A percentile compares a stretch with the other conserved stretches of the same genome.
Conservation (phyloP, 2,888 invertebrate genomes). For the Spatulosminthurus flaviceps region DNA sequence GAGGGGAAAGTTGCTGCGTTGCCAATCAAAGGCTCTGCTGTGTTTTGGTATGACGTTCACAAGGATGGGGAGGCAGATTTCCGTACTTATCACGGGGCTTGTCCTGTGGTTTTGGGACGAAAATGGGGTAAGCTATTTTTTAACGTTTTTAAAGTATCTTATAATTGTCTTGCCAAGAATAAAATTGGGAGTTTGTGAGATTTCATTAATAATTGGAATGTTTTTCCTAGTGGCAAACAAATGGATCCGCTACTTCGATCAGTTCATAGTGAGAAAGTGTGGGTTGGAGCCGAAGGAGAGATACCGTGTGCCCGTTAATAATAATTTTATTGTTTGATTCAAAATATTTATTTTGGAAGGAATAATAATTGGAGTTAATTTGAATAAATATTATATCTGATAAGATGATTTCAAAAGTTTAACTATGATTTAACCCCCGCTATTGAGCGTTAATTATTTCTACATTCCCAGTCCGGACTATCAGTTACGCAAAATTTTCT, state of each 20-base stretch:
- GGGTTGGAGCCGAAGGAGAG: not conserved
- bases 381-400: too few species aligned
- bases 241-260: conserved; percentile 43
- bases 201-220: too few species aligned
- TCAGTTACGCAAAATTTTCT: too few species aligned
- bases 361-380: too few species aligned
- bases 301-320: not conserved
- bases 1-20: conserved; percentile 62
- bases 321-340: not conserved
- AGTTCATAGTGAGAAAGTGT: conserved; percentile 14
- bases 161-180: too few species aligned
- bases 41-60: conserved; percentile 67
- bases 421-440: too few species aligned
- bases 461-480: too few species aligned
- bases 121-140: conserved; percentile 68
- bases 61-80: conserved; percentile 66
- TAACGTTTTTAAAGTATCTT: conserved; percentile 18
- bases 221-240: conserved; percentile 39
- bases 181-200: too few species aligned
- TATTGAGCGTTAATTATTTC: too few species aligned
- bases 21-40: conserved; percentile 66
- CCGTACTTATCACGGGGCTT: conserved; percentile 66
- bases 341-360: too few species aligned
- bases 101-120: conserved; percentile 58
- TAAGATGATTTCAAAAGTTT: too few species aligned